Percentiles rank a stretch among this genome's conserved stretches.
These are phyloP conservation scores for Helicoverpa assulta DNA, from an alignment of 2,888 invertebrate species.

Conservation along the genomic window DNA sequence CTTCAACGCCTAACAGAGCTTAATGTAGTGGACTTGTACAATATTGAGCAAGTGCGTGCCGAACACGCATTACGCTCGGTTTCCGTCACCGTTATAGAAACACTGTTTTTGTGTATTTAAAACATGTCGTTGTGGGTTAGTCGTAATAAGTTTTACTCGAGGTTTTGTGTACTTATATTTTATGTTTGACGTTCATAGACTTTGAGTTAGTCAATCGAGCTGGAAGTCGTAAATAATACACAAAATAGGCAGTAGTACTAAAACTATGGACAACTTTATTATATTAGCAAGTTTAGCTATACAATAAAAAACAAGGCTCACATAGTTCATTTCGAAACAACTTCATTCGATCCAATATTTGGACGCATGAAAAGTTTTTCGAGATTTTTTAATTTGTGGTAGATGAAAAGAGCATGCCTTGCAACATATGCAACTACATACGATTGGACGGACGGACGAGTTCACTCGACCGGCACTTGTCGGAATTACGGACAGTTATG, in stretches of 20 bases:
- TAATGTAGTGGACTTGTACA: conserved; percentile 25
- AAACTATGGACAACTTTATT: conserved; percentile 37
- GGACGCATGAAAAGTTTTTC: conserved; percentile 26
- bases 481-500: conserved; percentile 18
- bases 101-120: conserved; percentile 27
- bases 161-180: not conserved
- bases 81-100: conserved; percentile 31
- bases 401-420: conserved; percentile 24
- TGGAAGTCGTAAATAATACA: conserved; percentile 25
- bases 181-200: conserved; percentile 16
- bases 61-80: conserved; percentile 30
- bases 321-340: conserved; percentile 2
- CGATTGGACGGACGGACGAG: conserved; percentile 26
- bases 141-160: conserved; percentile 20
- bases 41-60: conserved; percentile 49
- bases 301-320: conserved; percentile 4
- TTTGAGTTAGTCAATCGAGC: conserved; percentile 9
- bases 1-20: conserved; percentile 42
- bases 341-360: conserved; percentile 23
- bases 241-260: not conserved
- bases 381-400: conserved; percentile 28
- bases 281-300: conserved; percentile 5
- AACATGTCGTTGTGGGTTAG: conserved; percentile 14
- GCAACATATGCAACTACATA: conserved; percentile 29
- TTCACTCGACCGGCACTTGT: conserved; percentile 19